These are phyloP conservation scores for Cynopterus sphinx DNA, from an alignment of 2,797 vertebrate genomes.

Conservation along the genomic window DNA sequence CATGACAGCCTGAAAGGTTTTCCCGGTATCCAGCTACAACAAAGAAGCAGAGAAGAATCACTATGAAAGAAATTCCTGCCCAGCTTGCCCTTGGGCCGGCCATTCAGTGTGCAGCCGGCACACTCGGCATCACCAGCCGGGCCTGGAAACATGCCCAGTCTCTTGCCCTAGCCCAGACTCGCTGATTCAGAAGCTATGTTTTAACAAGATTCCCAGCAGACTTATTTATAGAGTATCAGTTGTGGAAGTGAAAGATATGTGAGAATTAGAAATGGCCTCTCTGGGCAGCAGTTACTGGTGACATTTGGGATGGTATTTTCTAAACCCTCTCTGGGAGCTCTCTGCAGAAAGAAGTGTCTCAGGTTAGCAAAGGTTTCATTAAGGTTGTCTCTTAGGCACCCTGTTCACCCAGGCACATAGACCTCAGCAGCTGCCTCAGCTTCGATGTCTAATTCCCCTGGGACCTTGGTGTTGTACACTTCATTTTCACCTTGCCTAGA, in stretches of 20 bases:
- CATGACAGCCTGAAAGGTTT: slow-evolving; percentile 92
- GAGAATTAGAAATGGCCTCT: not conserved
- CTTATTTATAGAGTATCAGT: not conserved
- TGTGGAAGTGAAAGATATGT: not conserved
- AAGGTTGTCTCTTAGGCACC: not conserved
- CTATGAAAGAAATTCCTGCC: not conserved
- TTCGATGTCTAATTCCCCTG: not conserved
- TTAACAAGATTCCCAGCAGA: not conserved
- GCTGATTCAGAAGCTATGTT: not conserved
- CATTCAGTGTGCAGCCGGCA: not conserved
- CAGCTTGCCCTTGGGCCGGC: not conserved
- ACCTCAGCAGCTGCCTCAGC: not conserved
- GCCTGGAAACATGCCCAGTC: rapidly evolving
- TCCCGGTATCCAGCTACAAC: slow-evolving; percentile 92
- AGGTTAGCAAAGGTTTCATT: not conserved
- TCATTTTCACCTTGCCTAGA: not conserved
- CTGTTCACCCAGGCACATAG: not conserved
- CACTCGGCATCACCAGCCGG: not conserved
- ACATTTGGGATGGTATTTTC: not conserved
- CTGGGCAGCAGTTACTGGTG: not conserved
- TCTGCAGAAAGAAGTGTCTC: not conserved
- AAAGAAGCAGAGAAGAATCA: not conserved
- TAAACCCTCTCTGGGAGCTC: not conserved
- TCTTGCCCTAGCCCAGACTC: not conserved
- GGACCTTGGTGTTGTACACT: rapidly evolving